phyloP scores from a whole-genome alignment of 2,888 invertebrate species.

The Leptinotarsa peninsularis region DNA sequence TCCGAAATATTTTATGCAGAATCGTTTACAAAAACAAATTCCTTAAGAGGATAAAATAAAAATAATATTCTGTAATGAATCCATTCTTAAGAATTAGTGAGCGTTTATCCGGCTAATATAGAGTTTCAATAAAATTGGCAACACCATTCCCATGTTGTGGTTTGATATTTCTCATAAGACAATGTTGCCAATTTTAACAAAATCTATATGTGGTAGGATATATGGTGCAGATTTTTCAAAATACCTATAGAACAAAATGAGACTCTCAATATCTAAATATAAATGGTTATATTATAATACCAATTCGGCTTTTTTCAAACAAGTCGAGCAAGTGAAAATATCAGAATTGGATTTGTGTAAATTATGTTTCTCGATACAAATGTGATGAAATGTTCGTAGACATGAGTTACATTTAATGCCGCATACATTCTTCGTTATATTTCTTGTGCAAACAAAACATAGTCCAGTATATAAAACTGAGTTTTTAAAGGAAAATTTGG shows the following conservation, averaged over 20 bases:
- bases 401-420: neutral
- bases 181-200: slow-evolving; percentile 1
- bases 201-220: neutral
- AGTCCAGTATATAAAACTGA: neutral
- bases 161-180: neutral
- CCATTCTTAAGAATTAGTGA: neutral
- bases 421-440: neutral
- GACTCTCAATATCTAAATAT: neutral
- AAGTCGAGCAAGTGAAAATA: neutral
- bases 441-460: neutral
- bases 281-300: neutral
- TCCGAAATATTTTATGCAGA: neutral
- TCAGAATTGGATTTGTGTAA: neutral
- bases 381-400: neutral
- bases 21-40: neutral
- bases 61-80: neutral
- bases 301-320: neutral
- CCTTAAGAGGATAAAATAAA: neutral
- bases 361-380: neutral
- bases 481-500: neutral
- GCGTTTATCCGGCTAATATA: neutral
- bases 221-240: neutral
- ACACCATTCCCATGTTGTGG: neutral
- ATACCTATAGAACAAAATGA: neutral
- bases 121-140: neutral